Conservation (phyloP, 92 coral and sea anemone species). For the Blastomussa wellsi region DNA sequence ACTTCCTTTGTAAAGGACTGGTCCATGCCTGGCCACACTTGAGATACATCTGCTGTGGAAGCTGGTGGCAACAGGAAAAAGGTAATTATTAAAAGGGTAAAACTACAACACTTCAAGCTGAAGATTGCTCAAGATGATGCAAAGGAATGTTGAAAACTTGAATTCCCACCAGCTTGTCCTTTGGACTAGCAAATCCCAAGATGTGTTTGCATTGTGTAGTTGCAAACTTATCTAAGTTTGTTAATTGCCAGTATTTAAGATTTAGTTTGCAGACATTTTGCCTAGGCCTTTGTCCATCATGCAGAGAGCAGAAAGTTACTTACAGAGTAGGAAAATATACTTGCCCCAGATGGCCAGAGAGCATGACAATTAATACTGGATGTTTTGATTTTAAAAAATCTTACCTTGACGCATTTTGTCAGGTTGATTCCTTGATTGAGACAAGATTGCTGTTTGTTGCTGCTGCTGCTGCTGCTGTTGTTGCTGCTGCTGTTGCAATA, state of each 20-base stretch:
- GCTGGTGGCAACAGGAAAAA: constrained; percentile 6
- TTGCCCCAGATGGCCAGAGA: no score
- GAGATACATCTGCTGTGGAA: constrained; percentile 83
- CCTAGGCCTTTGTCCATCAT: no score
- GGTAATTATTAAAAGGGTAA: not conserved
- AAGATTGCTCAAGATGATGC: not conserved
- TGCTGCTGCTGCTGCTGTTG: constrained; percentile 48
- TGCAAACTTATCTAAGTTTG: no score
- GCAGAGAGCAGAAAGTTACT: no score
- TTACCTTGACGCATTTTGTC: constrained; percentile 88
- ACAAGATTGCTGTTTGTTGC: constrained; percentile 38
- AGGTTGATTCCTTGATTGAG: constrained; percentile 61
- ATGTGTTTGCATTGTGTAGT: no score
- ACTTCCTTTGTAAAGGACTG: constrained; percentile 95
- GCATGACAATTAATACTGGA: no score
- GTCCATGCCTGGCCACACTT: constrained; percentile 97
- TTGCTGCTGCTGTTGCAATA: constrained; percentile 61
- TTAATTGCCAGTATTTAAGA: no score
- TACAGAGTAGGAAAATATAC: no score
- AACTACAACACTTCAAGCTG: not conserved
- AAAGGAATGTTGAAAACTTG: no score
- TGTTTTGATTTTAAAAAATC: not conserved
- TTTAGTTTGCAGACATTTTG: no score
- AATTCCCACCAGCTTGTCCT: no score
- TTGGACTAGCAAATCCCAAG: no score